These are phyloP conservation scores for Liopterus haemorrhoidalis DNA, from an alignment of 2,888 invertebrate species.

Conservation along the genomic window DNA sequence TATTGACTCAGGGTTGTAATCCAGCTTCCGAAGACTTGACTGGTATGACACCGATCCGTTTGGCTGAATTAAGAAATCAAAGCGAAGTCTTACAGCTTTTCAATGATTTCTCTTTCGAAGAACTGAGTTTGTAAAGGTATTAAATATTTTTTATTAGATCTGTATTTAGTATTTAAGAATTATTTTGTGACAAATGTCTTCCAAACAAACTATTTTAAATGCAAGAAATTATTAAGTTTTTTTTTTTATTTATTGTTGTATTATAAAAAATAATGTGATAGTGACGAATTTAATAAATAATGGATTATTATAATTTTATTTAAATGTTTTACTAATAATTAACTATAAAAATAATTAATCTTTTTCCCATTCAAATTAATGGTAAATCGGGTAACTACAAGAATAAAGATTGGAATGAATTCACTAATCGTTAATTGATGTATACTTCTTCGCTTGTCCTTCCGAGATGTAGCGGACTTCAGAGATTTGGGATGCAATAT, in stretches of 20 bases:
- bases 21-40: conserved; percentile 48
- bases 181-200: neutral
- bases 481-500: no score
- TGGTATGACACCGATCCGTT: conserved; percentile 53
- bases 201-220: neutral
- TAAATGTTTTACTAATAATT: neutral
- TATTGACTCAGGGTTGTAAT: conserved; percentile 49
- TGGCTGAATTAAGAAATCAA: conserved; percentile 43
- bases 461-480: no score
- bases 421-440: neutral
- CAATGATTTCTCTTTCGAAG: conserved; percentile 20
- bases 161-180: neutral
- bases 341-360: neutral
- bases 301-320: neutral
- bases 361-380: neutral
- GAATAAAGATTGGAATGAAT: neutral
- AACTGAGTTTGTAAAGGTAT: conserved; percentile 16
- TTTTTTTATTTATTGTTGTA: no score
- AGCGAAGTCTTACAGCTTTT: conserved; percentile 32
- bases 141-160: neutral
- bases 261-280: neutral
- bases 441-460: neutral
- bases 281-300: neutral
- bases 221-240: conserved; percentile 2
- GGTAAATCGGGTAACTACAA: neutral